Percentiles rank a stretch among this genome's conserved stretches.
Conservation (phyloP, 2,113 vertebrate species). For the Nothoprocta perdicaria region DNA sequence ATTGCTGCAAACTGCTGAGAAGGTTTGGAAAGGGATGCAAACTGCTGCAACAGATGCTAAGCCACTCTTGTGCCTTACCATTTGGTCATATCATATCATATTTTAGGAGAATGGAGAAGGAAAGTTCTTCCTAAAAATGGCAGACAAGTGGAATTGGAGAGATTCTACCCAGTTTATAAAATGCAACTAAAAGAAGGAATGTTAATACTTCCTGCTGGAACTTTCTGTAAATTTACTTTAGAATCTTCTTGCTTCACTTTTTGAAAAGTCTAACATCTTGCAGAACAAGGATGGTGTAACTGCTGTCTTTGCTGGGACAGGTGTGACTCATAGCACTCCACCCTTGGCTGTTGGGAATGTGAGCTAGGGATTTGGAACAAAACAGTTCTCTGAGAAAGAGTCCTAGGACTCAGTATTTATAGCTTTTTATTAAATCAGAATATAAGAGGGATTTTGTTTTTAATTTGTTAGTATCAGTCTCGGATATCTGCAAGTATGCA, state of each 20-base stretch:
- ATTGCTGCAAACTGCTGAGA: background rate
- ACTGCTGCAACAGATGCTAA: background rate
- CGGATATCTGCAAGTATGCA: background rate
- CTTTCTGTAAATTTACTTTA: background rate
- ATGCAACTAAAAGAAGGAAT: background rate
- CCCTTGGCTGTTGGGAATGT: background rate
- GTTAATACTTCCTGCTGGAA: background rate
- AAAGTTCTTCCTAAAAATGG: background rate
- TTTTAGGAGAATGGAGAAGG: background rate
- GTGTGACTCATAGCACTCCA: background rate
- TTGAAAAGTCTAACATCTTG: background rate
- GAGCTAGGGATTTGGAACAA: rapidly evolving
- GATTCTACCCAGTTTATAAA: background rate
- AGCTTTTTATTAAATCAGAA: background rate
- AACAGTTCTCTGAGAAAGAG: background rate
- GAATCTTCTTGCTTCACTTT: background rate
- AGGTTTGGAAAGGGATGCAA: too few species aligned
- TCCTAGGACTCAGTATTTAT: background rate
- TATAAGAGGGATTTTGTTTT: background rate
- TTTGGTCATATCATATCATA: rapidly evolving
- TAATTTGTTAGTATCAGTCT: background rate
- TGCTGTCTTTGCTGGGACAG: background rate
- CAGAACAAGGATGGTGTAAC: background rate
- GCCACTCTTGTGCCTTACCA: rapidly evolving
- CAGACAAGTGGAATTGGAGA: background rate